Evolutionary conservation across 2,113 vertebrate species (phyloP), one percentile per base, ranked within the genome.

Genomic region (Nibea albiflora): DNA sequence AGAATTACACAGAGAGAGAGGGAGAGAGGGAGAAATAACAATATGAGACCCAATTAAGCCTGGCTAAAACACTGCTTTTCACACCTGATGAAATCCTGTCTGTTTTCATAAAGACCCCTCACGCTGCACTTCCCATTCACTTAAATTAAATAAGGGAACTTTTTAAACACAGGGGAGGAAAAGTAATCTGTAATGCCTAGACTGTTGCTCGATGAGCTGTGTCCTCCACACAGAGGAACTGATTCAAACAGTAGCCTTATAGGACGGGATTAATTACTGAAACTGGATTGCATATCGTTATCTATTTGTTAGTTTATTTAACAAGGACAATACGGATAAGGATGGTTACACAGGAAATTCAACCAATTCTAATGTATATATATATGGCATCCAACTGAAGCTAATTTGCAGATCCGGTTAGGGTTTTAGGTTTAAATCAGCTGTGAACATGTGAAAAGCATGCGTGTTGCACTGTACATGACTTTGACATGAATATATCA

Each of bases 21-120:
- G 95, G 28, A 28, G 52, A 42, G 20, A 20, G 61, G 17, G 58
- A 39, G 95, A 95, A 95, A 96, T 95, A 96, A 94, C 97, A 96
- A 96, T 95, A 94, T 93, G 93, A 94, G 94, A 96, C 93, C 95
- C 95, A 96, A 96, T 97, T 97, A 97, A 95, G 95, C 94, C 93
- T 94, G 95, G 93, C 95, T 96, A 95, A 96, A 97, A 95, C 95
- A 94, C 92, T 92, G 94, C 95, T 95, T 96, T 95, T 95, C 95
- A 95, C 95, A 96, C 86, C 95, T 96, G 96, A 97, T 96, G 95
- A 96, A 96, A 95, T 95, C 90, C 83, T 82, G 70, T 95, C 95
- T 93, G 94, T 95, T 95, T 96, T 95, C 94, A 95, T 94, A 94
- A 95, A 95, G 95, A 95, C 89, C 71, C 35, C 61, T 82, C 92